Evolutionary conservation across 2,888 invertebrate species (phyloP), one percentile per base, ranked within the genome.

Genomic region (Boloria selene): DNA sequence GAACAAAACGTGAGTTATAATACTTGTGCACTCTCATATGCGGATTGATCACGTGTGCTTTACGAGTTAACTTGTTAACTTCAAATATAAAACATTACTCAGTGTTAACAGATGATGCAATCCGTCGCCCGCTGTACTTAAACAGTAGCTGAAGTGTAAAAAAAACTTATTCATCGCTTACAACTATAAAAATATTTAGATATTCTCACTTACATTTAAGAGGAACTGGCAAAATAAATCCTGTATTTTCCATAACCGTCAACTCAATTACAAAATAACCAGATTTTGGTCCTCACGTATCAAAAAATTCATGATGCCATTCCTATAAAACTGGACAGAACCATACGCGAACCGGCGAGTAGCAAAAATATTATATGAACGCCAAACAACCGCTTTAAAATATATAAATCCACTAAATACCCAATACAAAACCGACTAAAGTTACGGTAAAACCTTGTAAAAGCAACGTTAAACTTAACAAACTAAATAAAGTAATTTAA

Each of bases 211-310:
- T 92, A 91, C 84, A 87, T 85, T 87, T 87, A 90, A 87, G 88
- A 92, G 92, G 92, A 92, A 92, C 92, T 91, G 92, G 92, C 90
- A 88, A 91, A 90, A 91, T 84, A 90, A 91, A 91, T 90, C 88
- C 87, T 89, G 89, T 88, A 88, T 86, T 80, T 77, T 80, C 83
- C 79, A 73, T 71, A 67, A 68, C 76, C 78, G 76, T 78, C 74
- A 80, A 82, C 76, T 75, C 80, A 81, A 73, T 68, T 61, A 65
- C 79, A 80, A 81, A 82, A 73, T 78, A 81, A 85, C 83, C 85
- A 81, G 79, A 80, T 79, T 72, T 88, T 90, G 90, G 90, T 90
- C 89, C 87, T 85, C 84, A 76, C 82, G 77, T 88, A 72, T 74
- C 71, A 84, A 84, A 79, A 22, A 88, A 87, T 87, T 86, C 87